Conservation (phyloP, 1,140 invertebrate species). For the Nilaparvata lugens region DNA sequence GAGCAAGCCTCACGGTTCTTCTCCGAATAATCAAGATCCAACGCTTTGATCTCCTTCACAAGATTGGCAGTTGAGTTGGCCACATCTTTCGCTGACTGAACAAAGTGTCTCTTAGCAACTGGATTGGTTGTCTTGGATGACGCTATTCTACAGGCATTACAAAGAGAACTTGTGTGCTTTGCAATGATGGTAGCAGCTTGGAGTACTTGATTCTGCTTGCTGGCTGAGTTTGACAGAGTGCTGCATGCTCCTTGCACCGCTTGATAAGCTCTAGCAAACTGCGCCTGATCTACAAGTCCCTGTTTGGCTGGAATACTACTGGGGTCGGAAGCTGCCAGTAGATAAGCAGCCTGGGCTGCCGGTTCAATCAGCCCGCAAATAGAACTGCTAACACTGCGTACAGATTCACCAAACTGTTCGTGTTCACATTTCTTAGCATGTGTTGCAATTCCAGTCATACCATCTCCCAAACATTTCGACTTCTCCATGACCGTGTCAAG, state of each 20-base stretch:
- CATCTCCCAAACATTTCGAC: slow-evolving; percentile 78
- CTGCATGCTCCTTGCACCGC: slow-evolving; percentile 84
- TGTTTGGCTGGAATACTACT: slow-evolving; percentile 81
- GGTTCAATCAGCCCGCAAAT: slow-evolving; percentile 92
- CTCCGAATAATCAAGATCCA: slow-evolving; percentile 76
- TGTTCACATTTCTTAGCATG: slow-evolving; percentile 81
- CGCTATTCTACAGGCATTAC: slow-evolving; percentile 87
- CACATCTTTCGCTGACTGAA: slow-evolving; percentile 94
- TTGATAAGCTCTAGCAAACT: slow-evolving; percentile 78
- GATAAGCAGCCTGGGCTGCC: slow-evolving; percentile 85
- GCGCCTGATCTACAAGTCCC: slow-evolving; percentile 85
- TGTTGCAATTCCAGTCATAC: slow-evolving; percentile 89
- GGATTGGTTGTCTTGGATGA: slow-evolving; percentile 88
- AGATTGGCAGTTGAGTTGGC: slow-evolving; percentile 91
- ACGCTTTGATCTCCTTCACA: slow-evolving; percentile 87
- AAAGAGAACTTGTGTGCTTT: slow-evolving; percentile 91
- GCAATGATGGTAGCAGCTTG: slow-evolving; percentile 89
- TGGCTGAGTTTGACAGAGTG: slow-evolving; percentile 62
- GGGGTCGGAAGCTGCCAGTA: slow-evolving; percentile 87
- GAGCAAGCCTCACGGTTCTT: slow-evolving; percentile 66
- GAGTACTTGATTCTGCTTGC: slow-evolving; percentile 71
- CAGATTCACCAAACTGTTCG: slow-evolving; percentile 78
- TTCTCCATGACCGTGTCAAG: slow-evolving; percentile 90
- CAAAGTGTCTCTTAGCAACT: slow-evolving; percentile 91
- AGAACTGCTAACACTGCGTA: slow-evolving; percentile 71